These are phyloP conservation scores for Contarinia nasturtii DNA, from an alignment of 1,140 invertebrate genomes.

Conservation along the genomic window DNA sequence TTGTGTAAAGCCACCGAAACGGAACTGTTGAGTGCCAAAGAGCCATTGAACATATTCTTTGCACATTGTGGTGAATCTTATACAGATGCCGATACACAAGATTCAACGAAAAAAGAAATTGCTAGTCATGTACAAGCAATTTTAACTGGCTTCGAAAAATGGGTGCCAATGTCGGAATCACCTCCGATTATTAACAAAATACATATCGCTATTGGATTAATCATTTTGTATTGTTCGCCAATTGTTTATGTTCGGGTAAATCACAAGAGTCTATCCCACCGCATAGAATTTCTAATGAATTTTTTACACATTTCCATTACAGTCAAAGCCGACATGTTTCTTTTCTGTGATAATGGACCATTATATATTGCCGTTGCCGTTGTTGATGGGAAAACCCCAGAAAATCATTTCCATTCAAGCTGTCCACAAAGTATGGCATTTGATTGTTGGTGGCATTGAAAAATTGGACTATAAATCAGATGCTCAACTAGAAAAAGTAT, in stretches of 20 bases:
- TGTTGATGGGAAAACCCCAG: constrained; percentile 15
- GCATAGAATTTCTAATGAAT: neutral
- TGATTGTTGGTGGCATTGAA: constrained; percentile 18
- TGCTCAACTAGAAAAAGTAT: constrained; percentile 13
- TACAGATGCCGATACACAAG: neutral
- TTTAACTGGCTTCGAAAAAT: constrained; percentile 16
- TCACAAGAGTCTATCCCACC: neutral
- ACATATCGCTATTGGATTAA: constrained; percentile 20
- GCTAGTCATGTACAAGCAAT: constrained; percentile 16
- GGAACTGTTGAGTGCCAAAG: constrained; percentile 11
- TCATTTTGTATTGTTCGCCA: constrained; percentile 18
- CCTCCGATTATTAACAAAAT: constrained; percentile 5
- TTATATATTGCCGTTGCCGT: constrained; percentile 14
- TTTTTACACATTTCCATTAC: neutral
- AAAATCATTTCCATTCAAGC: constrained; percentile 11
- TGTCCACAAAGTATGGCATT: constrained; percentile 21
- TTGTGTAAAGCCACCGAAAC: constrained; percentile 5
- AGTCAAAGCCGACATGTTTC: constrained; percentile 19
- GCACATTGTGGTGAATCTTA: constrained; percentile 14
- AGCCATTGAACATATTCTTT: constrained; percentile 18
- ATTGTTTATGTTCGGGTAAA: constrained; percentile 12
- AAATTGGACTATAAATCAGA: constrained; percentile 16
- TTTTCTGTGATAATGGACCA: constrained; percentile 18
- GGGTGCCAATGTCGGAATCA: constrained; percentile 5
- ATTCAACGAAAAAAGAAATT: constrained; percentile 6